Evolutionary conservation across 2,797 vertebrate genomes (phyloP).

Genomic region (Siniperca obscura): DNA sequence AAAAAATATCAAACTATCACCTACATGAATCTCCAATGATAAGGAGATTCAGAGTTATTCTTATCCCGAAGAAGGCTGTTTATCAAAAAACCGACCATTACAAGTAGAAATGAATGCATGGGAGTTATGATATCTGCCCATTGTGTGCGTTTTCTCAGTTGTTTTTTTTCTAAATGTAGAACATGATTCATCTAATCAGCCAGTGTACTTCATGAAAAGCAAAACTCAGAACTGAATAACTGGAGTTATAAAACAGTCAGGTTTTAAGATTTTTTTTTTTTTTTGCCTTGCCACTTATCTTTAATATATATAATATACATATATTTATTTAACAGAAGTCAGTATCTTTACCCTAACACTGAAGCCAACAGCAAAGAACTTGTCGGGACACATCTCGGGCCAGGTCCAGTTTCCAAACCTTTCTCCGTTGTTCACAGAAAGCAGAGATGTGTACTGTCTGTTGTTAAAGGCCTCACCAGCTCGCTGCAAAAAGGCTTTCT

Average conservation of each 20-base stretch:
- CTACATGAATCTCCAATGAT: no score
- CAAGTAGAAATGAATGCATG: background rate
- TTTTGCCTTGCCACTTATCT: background rate
- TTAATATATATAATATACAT: background rate
- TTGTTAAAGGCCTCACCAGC: conserved; percentile 68
- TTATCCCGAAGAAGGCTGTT: background rate
- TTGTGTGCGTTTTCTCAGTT: background rate
- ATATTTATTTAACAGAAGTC: background rate
- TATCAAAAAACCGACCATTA: background rate
- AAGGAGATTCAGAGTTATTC: background rate
- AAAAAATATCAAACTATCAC: no score
- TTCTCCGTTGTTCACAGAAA: conserved; percentile 73
- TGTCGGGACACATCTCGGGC: conserved; percentile 81
- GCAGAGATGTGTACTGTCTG: conserved; percentile 64
- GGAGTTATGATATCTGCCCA: background rate
- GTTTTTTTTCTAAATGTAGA: background rate
- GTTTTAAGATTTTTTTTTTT: background rate
- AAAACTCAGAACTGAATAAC: background rate
- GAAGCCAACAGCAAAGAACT: conserved; percentile 81
- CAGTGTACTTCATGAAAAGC: background rate
- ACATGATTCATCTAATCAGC: background rate
- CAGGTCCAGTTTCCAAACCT: conserved; percentile 77
- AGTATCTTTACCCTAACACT: conserved; percentile 76
- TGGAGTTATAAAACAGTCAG: background rate
- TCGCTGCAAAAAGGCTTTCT: conserved; percentile 58